phyloP scores from a whole-genome alignment of 2,113 vertebrate genomes.

The Cyanoderma ruficeps region DNA sequence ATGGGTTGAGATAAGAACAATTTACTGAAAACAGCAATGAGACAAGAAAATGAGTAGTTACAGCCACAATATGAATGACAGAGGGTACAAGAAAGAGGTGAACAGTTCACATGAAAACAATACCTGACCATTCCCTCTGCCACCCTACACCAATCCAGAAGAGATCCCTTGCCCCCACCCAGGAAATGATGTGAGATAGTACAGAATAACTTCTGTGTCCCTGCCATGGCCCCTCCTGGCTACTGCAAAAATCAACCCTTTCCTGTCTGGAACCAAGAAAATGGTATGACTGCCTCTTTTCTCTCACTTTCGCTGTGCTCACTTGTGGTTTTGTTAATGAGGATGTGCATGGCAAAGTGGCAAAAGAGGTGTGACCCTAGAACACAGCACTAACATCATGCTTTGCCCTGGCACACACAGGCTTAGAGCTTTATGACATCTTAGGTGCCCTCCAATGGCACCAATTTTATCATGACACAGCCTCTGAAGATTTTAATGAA shows the following conservation, averaged over 20 bases:
- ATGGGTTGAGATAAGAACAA: not conserved
- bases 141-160: not conserved
- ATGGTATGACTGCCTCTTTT: not conserved
- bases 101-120: not conserved
- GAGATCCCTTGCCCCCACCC: too few species aligned
- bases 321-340: not conserved
- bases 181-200: not conserved
- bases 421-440: not conserved
- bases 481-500: not conserved
- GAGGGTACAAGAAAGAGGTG: not conserved
- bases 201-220: not conserved
- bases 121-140: not conserved
- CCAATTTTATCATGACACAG: not conserved
- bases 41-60: not conserved
- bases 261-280: not conserved
- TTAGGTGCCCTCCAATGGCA: not conserved
- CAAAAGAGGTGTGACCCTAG: not conserved
- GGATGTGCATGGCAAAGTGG: not conserved
- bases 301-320: not conserved
- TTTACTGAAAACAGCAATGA: not conserved
- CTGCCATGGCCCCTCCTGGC: not conserved
- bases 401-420: not conserved
- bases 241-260: not conserved
- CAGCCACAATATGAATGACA: not conserved
- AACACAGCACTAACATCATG: not conserved